phyloP scores from a whole-genome alignment of 2,888 invertebrate genomes.

The Chrysolina haemoptera region DNA sequence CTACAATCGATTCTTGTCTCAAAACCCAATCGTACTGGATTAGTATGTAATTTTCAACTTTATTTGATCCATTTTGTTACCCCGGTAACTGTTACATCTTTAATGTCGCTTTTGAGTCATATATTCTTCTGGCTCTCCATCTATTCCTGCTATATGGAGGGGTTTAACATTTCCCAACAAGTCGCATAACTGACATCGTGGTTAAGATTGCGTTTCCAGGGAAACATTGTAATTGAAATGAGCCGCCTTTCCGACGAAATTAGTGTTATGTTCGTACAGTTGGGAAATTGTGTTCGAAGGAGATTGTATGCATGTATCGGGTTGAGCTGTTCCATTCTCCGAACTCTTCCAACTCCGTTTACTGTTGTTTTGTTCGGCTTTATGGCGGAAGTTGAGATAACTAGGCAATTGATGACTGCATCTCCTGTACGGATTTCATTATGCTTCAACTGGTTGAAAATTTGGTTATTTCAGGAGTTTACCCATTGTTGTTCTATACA shows the following conservation, averaged over 20 bases:
- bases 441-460: too few species aligned
- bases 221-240: slow-evolving; percentile 27
- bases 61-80: too few species aligned
- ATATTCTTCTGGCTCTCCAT: too few species aligned
- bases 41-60: too few species aligned
- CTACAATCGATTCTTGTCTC: too few species aligned
- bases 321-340: neutral
- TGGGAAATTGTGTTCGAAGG: slow-evolving; percentile 12
- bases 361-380: neutral
- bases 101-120: too few species aligned
- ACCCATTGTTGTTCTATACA: too few species aligned
- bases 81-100: too few species aligned
- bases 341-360: neutral
- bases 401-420: too few species aligned
- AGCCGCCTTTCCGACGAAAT: slow-evolving; percentile 14
- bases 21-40: too few species aligned
- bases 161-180: slow-evolving; percentile 30
- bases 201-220: slow-evolving; percentile 37
- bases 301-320: neutral
- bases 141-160: slow-evolving; percentile 21
- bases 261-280: neutral
- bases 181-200: slow-evolving; percentile 38
- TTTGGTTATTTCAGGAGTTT: too few species aligned
- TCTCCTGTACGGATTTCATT: too few species aligned
- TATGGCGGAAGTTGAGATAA: neutral